These are phyloP conservation scores for Scaptomyza caliginosa DNA, from an alignment of 2,888 invertebrate genomes.

Conservation along the genomic window DNA sequence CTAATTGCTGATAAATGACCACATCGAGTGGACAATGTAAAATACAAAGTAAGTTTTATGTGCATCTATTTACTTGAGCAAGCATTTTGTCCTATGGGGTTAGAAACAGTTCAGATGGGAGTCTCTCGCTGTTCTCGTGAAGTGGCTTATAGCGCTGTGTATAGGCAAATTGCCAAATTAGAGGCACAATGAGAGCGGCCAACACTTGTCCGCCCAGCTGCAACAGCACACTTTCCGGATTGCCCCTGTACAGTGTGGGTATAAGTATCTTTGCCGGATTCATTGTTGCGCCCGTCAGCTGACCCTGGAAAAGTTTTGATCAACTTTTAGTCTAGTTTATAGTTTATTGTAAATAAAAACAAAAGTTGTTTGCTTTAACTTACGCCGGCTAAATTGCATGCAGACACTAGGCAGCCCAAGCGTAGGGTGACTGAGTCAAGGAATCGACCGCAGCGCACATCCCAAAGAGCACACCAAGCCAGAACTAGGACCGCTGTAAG, in stretches of 20 bases:
- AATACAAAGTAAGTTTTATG: neutral
- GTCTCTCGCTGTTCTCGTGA: neutral
- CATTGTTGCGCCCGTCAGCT: slow-evolving; percentile 88
- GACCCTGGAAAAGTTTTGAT: slow-evolving; percentile 26
- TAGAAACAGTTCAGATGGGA: slow-evolving; percentile 12
- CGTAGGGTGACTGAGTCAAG: slow-evolving; percentile 64
- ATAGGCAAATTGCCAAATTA: slow-evolving; percentile 80
- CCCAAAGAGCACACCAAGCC: slow-evolving; percentile 70
- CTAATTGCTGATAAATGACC: slow-evolving; percentile 3
- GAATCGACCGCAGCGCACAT: slow-evolving; percentile 58
- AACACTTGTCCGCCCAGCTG: slow-evolving; percentile 87
- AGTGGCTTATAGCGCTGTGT: slow-evolving; percentile 25
- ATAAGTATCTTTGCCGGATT: slow-evolving; percentile 88
- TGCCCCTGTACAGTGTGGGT: slow-evolving; percentile 88
- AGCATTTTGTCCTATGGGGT: slow-evolving; percentile 8
- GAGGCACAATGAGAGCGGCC: slow-evolving; percentile 82
- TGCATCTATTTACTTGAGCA: slow-evolving; percentile 1
- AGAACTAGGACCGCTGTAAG: slow-evolving; percentile 50
- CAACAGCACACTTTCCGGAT: slow-evolving; percentile 88
- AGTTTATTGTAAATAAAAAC: neutral
- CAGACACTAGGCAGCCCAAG: slow-evolving; percentile 56
- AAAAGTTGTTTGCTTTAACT: slow-evolving; percentile 13
- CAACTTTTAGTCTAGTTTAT: no score
- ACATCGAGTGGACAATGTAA: neutral
- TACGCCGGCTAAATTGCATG: slow-evolving; percentile 59